Conservation (phyloP, 2,113 vertebrate genomes). For the Nothobranchius furzeri region DNA sequence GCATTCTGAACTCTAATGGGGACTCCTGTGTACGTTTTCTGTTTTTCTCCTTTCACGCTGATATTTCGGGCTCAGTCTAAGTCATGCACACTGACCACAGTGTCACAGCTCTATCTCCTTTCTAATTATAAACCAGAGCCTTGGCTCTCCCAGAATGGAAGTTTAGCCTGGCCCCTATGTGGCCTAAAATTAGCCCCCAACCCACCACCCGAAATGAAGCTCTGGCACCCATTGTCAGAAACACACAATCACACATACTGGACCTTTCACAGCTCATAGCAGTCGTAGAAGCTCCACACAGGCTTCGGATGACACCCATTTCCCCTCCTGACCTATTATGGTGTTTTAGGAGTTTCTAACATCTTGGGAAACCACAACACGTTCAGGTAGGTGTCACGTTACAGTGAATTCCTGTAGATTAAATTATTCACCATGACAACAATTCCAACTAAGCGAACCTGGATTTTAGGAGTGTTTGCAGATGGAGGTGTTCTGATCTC, state of each 20-base stretch:
- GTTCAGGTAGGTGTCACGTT: conserved; percentile 39
- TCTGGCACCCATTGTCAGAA: conserved; percentile 27
- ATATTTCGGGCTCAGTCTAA: neutral
- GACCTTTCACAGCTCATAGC: conserved; percentile 41
- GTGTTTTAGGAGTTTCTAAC: conserved; percentile 16
- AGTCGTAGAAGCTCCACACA: conserved; percentile 46
- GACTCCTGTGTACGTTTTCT: no score
- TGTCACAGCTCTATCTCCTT: conserved; percentile 79
- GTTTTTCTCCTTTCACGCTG: no score
- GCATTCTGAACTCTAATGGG: no score
- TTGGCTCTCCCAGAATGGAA: conserved; percentile 89
- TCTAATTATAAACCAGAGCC: conserved; percentile 87
- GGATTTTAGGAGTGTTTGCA: conserved; percentile 27
- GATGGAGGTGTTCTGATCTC: conserved; percentile 60
- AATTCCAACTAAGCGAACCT: neutral
- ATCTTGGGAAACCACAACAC: no score
- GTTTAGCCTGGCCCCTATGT: conserved; percentile 82
- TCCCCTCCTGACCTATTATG: conserved; percentile 24
- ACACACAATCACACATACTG: conserved; percentile 23
- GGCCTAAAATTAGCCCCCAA: conserved; percentile 86
- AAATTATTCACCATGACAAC: no score
- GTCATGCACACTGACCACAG: conserved; percentile 25
- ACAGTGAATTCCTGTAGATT: neutral
- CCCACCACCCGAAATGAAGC: conserved; percentile 33
- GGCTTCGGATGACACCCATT: conserved; percentile 18